These are phyloP conservation scores for Alethe diademata DNA, from an alignment of 2,113 vertebrate species.

Conservation along the genomic window DNA sequence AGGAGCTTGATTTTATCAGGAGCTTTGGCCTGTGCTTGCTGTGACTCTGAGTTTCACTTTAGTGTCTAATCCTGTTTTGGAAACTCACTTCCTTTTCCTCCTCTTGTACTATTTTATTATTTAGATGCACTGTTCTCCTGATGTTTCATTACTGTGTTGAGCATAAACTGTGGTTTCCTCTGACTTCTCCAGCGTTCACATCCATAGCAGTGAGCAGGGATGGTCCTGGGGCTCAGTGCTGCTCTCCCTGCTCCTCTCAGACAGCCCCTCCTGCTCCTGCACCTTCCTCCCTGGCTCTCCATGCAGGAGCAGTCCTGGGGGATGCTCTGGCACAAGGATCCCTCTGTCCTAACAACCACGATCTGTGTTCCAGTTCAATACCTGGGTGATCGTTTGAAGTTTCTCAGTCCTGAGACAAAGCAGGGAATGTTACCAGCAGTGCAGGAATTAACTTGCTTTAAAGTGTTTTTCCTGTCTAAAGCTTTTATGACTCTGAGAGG, in stretches of 20 bases:
- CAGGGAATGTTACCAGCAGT: background rate
- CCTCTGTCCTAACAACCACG: background rate
- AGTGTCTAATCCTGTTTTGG: background rate
- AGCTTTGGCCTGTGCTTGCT: background rate
- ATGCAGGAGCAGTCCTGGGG: background rate
- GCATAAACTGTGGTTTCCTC: background rate
- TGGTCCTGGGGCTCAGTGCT: background rate
- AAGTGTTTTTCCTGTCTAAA: background rate
- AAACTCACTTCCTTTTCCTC: slow-evolving; percentile 1
- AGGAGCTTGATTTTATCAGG: background rate
- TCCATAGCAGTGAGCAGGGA: background rate
- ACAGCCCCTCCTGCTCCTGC: background rate
- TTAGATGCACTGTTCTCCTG: background rate
- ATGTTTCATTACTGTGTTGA: background rate
- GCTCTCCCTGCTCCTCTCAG: background rate
- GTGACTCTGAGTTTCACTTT: background rate
- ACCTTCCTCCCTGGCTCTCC: background rate
- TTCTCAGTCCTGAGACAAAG: background rate
- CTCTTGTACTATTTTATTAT: background rate
- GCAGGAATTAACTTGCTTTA: background rate
- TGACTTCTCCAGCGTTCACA: fast-evolving
- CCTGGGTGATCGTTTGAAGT: background rate
- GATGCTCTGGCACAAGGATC: background rate
- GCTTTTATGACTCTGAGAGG: background rate
- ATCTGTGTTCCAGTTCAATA: background rate